Conservation (phyloP, 2,113 vertebrate genomes). For the Protobothrops mucrosquamatus region DNA sequence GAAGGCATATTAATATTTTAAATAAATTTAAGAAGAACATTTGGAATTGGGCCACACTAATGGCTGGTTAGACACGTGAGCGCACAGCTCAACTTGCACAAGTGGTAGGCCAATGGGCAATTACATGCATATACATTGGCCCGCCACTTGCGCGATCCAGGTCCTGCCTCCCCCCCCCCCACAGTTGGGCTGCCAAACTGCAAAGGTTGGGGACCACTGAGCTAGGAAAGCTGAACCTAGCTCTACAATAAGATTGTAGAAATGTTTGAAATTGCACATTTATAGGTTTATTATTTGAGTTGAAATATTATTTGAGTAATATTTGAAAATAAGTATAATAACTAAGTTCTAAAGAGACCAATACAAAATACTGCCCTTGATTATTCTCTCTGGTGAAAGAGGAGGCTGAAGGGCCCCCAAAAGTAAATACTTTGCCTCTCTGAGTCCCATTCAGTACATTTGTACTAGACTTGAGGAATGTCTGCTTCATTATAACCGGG, state of each 20-base stretch:
- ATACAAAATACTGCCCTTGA: not conserved
- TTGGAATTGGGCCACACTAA: not conserved
- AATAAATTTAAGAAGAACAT: not conserved
- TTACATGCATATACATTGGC: accelerated
- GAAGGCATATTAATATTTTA: not conserved
- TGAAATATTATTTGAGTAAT: not conserved
- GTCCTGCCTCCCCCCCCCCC: not conserved
- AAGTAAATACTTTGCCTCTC: not conserved
- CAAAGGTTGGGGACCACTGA: not conserved
- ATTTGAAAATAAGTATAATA: not conserved
- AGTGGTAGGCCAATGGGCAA: not conserved
- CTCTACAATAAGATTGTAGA: not conserved
- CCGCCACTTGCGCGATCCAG: not conserved
- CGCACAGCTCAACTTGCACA: not conserved
- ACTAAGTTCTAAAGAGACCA: not conserved
- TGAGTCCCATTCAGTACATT: not conserved
- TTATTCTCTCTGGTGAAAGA: not conserved
- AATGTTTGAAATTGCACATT: not conserved
- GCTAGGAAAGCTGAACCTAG: not conserved
- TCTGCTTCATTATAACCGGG: not conserved
- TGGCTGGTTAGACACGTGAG: not conserved
- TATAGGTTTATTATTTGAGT: not conserved
- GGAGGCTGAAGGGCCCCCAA: not conserved
- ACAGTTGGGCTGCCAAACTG: not conserved
- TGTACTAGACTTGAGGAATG: not conserved